These are phyloP conservation scores for Luidia sarsii DNA, from an alignment of 53 echinoderm and acorn worm species.

Conservation along the genomic window DNA sequence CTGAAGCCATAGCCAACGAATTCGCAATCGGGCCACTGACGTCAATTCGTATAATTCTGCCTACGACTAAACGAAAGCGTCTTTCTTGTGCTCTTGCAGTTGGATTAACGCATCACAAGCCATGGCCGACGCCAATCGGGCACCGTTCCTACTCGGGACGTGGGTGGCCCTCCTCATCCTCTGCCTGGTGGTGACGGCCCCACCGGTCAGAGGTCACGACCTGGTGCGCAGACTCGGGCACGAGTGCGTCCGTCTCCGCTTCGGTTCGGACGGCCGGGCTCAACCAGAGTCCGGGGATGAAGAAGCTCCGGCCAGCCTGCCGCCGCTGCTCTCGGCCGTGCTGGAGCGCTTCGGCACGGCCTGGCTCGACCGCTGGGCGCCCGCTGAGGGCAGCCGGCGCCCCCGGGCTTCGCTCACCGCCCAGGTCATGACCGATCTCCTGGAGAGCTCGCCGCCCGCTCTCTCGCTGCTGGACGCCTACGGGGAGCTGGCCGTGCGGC, in stretches of 20 bases:
- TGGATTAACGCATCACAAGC: too few species aligned
- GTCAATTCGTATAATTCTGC: too few species aligned
- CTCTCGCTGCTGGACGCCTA: constrained; percentile 1
- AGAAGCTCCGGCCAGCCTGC: too few species aligned
- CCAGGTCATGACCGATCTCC: not conserved
- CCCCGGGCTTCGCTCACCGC: not conserved
- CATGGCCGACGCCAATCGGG: not conserved
- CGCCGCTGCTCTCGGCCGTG: not conserved
- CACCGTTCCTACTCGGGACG: not conserved
- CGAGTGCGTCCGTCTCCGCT: not conserved
- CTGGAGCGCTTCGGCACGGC: not conserved
- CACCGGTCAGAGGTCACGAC: not conserved
- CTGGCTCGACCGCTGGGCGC: not conserved
- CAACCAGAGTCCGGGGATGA: not conserved
- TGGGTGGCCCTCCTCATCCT: not conserved
- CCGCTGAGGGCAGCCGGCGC: too few species aligned
- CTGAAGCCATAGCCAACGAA: too few species aligned
- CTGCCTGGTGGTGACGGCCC: not conserved
- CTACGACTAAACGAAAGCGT: too few species aligned
- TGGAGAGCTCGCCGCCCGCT: not conserved
- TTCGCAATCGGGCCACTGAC: too few species aligned
- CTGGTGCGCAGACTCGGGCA: not conserved
- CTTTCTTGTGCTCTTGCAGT: too few species aligned
- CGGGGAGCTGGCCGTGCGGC: not conserved
- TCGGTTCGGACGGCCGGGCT: not conserved